Evolutionary conservation across 35 echinoderm and acorn worm genomes (phyloP).

Genomic region (Acanthaster planci): DNA sequence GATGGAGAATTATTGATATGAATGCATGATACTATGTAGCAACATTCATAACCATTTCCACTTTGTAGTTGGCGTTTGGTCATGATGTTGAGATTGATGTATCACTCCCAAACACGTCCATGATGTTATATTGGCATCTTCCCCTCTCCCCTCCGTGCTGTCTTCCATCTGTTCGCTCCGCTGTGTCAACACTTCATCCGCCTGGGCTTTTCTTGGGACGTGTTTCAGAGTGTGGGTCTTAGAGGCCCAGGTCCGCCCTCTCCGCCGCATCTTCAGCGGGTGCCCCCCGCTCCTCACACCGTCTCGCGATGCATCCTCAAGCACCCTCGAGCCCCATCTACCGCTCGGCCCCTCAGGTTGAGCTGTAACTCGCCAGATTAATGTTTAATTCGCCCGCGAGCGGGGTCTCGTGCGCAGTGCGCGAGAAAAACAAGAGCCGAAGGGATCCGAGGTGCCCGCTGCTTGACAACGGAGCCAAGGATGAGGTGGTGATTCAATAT

Average conservation of each 20-base stretch:
- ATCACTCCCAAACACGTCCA: too few relatives aligned
- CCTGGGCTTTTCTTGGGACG: background rate
- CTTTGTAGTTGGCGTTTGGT: too few relatives aligned
- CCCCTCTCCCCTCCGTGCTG: background rate
- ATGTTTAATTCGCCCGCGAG: background rate
- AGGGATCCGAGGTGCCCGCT: background rate
- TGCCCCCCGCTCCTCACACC: background rate
- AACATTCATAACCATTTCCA: too few relatives aligned
- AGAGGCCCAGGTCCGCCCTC: background rate
- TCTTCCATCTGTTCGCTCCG: background rate
- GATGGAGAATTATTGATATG: too few relatives aligned
- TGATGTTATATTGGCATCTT: too few relatives aligned
- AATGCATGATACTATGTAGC: too few relatives aligned
- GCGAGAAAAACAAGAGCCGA: too few relatives aligned
- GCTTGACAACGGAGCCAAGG: background rate
- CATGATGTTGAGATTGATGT: too few relatives aligned
- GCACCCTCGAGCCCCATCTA: background rate
- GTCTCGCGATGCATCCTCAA: conserved; percentile 26
- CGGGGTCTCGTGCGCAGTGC: too few relatives aligned
- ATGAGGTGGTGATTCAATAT: conserved; percentile 22
- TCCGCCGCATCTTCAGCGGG: conserved; percentile 20
- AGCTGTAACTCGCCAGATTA: conserved; percentile 17
- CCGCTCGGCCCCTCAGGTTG: conserved; percentile 1
- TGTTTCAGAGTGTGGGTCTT: background rate
- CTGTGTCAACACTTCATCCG: conserved; percentile 1